Evolutionary conservation across 2,797 vertebrate genomes (phyloP).

Genomic region (Hippopotamyrus pictus): DNA sequence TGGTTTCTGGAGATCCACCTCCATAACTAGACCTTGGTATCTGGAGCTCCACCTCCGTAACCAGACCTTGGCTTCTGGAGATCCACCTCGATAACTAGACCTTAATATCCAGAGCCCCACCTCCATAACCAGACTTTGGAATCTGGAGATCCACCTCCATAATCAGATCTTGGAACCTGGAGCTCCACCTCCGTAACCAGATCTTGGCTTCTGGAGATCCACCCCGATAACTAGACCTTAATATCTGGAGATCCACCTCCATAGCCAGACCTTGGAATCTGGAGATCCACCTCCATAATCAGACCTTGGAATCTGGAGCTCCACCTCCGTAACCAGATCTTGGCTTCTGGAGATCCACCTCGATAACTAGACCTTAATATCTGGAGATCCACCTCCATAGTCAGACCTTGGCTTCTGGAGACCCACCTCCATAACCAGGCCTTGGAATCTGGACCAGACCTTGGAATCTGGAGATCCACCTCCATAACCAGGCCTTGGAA

Average conservation of each 20-base stretch:
- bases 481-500: not conserved
- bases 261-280: not conserved
- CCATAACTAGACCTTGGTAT: not conserved
- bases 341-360: not conserved
- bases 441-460: not conserved
- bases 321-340: not conserved
- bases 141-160: not conserved
- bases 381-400: not conserved
- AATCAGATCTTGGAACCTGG: not conserved
- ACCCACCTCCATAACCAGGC: not conserved
- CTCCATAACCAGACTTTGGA: not conserved
- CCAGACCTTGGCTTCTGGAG: not conserved
- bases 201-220: fast-evolving
- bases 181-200: not conserved
- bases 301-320: not conserved
- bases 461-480: not conserved
- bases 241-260: not conserved
- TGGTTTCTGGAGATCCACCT: not conserved
- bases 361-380: not conserved
- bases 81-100: not conserved
- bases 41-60: not conserved
- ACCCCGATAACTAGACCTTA: not conserved
- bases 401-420: not conserved
- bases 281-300: not conserved
- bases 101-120: not conserved